These are phyloP conservation scores for Novumbra hubbsi DNA, from an alignment of 2,797 vertebrate species.

Conservation along the genomic window DNA sequence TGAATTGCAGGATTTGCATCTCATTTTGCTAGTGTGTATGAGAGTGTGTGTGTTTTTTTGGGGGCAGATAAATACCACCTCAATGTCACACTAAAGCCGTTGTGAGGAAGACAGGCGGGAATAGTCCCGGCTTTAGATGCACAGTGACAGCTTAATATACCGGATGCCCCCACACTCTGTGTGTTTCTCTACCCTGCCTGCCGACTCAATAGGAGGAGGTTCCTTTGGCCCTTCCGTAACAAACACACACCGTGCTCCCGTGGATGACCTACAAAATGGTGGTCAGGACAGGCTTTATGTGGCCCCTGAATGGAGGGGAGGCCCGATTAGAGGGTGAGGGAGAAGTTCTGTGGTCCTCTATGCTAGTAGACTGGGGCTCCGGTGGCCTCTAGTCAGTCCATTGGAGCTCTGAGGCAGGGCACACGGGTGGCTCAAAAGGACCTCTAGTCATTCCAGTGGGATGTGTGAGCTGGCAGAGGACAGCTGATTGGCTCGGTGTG, in stretches of 20 bases:
- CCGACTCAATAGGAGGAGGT: constrained; percentile 72
- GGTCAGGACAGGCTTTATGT: constrained; percentile 78
- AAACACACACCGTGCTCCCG: constrained; percentile 66
- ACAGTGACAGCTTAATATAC: constrained; percentile 94
- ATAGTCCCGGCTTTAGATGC: constrained; percentile 97
- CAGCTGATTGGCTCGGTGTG: constrained; percentile 60
- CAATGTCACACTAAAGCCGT: constrained; percentile 85
- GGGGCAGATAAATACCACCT: constrained; percentile 81
- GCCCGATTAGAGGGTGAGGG: constrained; percentile 76
- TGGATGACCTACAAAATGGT: constrained; percentile 81
- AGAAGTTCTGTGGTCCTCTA: constrained; percentile 71
- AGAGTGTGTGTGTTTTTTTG: constrained; percentile 63
- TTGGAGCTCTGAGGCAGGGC: constrained; percentile 67
- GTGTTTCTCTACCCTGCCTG: constrained; percentile 49
- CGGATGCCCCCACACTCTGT: constrained; percentile 77
- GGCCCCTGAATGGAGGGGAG: constrained; percentile 74
- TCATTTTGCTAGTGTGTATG: constrained; percentile 79
- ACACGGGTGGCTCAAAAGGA: constrained; percentile 20
- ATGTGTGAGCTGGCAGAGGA: background rate
- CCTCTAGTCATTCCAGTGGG: background rate
- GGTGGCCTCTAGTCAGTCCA: constrained; percentile 56
- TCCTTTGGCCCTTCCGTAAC: constrained; percentile 56
- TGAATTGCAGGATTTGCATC: constrained; percentile 95
- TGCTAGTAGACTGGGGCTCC: constrained; percentile 60
- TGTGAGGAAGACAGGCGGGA: constrained; percentile 77